These are phyloP conservation scores for Latrodectus hesperus DNA, from an alignment of 2,888 invertebrate genomes.

Conservation along the genomic window DNA sequence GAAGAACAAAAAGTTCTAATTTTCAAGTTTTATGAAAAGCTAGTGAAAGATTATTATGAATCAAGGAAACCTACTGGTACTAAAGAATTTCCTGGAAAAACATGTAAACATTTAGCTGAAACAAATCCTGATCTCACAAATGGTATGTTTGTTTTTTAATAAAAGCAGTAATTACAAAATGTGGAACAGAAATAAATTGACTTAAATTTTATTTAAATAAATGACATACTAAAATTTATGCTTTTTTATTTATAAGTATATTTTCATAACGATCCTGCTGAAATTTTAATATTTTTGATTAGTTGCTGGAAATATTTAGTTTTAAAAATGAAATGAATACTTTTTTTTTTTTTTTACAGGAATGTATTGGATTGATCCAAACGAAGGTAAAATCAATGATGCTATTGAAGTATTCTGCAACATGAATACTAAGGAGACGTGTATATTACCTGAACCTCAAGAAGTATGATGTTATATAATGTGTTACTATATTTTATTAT, in stretches of 20 bases:
- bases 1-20: constrained; percentile 84
- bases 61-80: constrained; percentile 87
- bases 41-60: constrained; percentile 84
- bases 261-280: not conserved
- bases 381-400: constrained; percentile 87
- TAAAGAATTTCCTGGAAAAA: constrained; percentile 87
- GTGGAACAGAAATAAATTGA: not conserved
- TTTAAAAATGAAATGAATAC: too few relatives aligned
- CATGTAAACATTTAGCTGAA: constrained; percentile 87
- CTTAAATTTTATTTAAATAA: not conserved
- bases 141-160: constrained; percentile 77
- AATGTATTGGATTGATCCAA: constrained; percentile 93
- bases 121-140: constrained; percentile 85
- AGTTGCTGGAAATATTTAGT: not conserved
- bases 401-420: constrained; percentile 90
- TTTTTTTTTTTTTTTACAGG: constrained; percentile 77
- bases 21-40: constrained; percentile 85
- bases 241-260: too few relatives aligned
- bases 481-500: too few relatives aligned
- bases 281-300: not conserved
- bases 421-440: constrained; percentile 84
- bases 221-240: too few relatives aligned
- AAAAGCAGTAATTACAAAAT: not conserved
- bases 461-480: constrained; percentile 13
- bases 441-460: constrained; percentile 85